Base-by-base conservation (phyloP, 2,797 vertebrate genomes). In the Eospalax fontanierii region DNA sequence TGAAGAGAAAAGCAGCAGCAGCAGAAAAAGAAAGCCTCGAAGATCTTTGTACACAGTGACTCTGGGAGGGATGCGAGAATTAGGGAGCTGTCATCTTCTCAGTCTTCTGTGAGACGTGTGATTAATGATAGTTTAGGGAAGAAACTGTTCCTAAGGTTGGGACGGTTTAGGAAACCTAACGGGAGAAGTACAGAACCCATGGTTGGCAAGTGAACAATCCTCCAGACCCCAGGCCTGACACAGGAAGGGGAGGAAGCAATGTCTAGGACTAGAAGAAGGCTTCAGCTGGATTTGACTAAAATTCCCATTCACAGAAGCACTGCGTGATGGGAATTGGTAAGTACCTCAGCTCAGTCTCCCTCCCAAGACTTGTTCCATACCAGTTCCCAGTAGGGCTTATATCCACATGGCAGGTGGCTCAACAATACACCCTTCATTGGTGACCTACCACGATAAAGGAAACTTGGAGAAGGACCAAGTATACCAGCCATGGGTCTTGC, bases 1-100 rank as follows among this genome's bases (percentile, higher is more conserved):
- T 1, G 10, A 86, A 80, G 63, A 84, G 50, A 89, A 89, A 86
- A 74, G 57, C n/a, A n/a, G n/a, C n/a, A n/a, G n/a, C n/a, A n/a
- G 26, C 15, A 70, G 84, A 43, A 40, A 10, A 11, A 66, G 46
- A 22, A 79, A 50, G 28, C 87, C 80, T 80, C 71, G 80, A 66
- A 80, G 93, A 21, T 59, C 90, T 88, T 85, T 84, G 66, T 71
- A 76, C 68, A 73, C 21, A 74, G 63, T 65, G 63, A 79, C 43
- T 40, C 76, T 46, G 89, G 22, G 38, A 76, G 46, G 82, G 2
- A 1, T 43, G 74, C 33, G 33, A 83, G 88, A 76, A 84, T 63
- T 35, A 50, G 80, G 88, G 43, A 28, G 2, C 12, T 33, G 80
- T 50, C 19, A 61, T 68, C 90, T 76, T 92, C 63, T 63, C 30